Evolutionary conservation across 1,140 invertebrate species (phyloP), one percentile per base, ranked within the genome.

Genomic region (Pseudachorutes palmiensis): DNA sequence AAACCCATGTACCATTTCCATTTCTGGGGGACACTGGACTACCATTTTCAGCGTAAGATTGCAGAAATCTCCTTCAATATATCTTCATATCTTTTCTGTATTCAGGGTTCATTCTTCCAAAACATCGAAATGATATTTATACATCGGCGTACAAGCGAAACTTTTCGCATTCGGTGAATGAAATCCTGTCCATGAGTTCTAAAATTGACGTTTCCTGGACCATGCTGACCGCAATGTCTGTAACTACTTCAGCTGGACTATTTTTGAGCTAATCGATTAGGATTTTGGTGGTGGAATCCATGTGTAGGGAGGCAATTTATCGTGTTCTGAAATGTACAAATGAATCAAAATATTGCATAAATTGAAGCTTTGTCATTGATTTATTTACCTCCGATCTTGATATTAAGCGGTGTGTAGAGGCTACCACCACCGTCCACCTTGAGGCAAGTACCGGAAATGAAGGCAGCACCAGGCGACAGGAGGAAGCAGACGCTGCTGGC

Each of bases 401-500:
- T 57, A 2, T 69, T 45, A 0, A 68, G 65, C 49, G 24, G 65
- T 26, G 71, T 16, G 58, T 72, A 72, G 1, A 74, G 62, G 55
- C 73, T 74, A 31, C 60, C 55, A 64, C 31, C 81, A 57, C 77
- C 80, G 76, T 83, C 82, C 2, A 83, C 78, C 66, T 76, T 77
- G 0, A 83, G 41, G 22, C 78, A 80, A 67, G 77, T 77, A 2
- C 82, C 82, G 45, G 78, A 77, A 65, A 82, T 80, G 69, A 79
- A 82, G 28, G 77, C 76, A 36, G 82, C 79, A 2, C 79, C 81
- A 9, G 81, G 81, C 2, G 79, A 81, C 28, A 83, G 71, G 1
- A 83, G 74, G 70, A 81, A 83, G 70, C 79, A 80, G 0, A 82
- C 80, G 33, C 77, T 75, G 45, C 78, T 75, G 31, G 81, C 78